Conservation (phyloP, 2,797 vertebrate species). For the Mastacembelus armatus region DNA sequence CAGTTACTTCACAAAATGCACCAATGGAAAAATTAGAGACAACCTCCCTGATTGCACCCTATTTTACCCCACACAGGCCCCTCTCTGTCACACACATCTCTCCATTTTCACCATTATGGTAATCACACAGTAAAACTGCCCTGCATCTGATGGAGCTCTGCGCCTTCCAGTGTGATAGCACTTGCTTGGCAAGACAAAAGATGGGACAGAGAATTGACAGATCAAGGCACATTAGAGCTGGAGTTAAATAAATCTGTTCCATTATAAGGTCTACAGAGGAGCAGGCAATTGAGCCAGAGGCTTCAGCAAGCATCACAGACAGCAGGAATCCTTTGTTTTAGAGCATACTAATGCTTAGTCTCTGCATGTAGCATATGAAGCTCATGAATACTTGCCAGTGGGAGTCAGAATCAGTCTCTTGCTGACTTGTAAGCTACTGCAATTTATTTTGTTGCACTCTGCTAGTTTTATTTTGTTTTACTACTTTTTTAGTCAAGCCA, state of each 20-base stretch:
- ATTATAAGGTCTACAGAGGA: slow-evolving; percentile 45
- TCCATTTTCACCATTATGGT: slow-evolving; percentile 61
- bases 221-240: slow-evolving; percentile 57
- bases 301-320: slow-evolving; percentile 15
- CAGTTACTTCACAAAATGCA: background rate
- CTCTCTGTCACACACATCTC: slow-evolving; percentile 3
- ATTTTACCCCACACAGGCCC: slow-evolving; percentile 9
- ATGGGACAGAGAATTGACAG: slow-evolving; percentile 47
- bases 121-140: slow-evolving; percentile 55
- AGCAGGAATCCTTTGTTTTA: slow-evolving; percentile 21
- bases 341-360: slow-evolving; percentile 17
- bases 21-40: slow-evolving; percentile 24
- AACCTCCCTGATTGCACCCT: slow-evolving; percentile 31
- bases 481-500: background rate
- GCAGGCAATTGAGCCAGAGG: slow-evolving; percentile 32
- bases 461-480: slow-evolving; percentile 10
- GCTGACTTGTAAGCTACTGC: slow-evolving; percentile 1
- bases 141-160: slow-evolving; percentile 53
- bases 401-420: slow-evolving; percentile 3
- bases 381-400: slow-evolving; percentile 20
- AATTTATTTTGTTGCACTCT: slow-evolving; percentile 25
- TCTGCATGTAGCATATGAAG: slow-evolving; percentile 18
- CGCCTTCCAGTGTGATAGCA: slow-evolving; percentile 32
- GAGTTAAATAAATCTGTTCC: slow-evolving; percentile 59
- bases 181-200: slow-evolving; percentile 37